Evolutionary conservation across 2,797 vertebrate species (phyloP), one percentile per base, ranked within the genome.

Genomic region (Pseudochirops corinnae): DNA sequence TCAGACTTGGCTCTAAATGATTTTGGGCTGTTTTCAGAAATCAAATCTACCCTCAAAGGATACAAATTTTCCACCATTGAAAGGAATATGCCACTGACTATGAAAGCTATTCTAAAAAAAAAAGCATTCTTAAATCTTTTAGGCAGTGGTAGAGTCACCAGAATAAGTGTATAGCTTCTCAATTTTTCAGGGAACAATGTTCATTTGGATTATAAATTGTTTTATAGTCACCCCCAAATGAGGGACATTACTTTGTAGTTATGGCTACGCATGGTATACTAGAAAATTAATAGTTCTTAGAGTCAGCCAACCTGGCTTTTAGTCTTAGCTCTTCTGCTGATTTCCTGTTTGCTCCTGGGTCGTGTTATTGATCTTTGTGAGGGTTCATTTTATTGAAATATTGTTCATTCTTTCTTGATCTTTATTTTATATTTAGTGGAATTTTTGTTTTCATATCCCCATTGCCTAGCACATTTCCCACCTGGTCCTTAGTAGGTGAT

Each of bases 111-210:
- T n/a, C 5, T 95, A 29, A 55, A 92, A 62, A 91, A 33, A 67
- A n/a, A 67, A 46, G 74, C 39, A 55, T 50, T 91, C 21, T 90
- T 90, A 29, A 60, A 91, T 93, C 11, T 90, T 92, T 96, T 95
- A 57, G 87, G 56, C 92, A 87, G 56, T 74, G n/a, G 33, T 74
- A n/a, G 67, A 74, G 14, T 74, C n/a, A 74, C 6, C 67, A 74
- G n/a, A 39, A 39, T 26, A 82, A 82, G 21, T 46, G 21, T 82
- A 82, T 82, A 24, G 9, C 29, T 10, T 46, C 74, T 82, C 7
- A 46, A 11, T 82, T 46, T 82, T 82, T 21, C 74, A 82, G 21
- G 39, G 7, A 82, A 74, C 18, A 24, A 24, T 82, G 21, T 46
- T 82, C 18, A 46, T 46, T 46, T 82, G n/a, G 21, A 46, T 82